A percentile compares a stretch with the other conserved stretches of the same genome.
Evolutionary conservation across 1,140 invertebrate species (phyloP).

Genomic region (Chelonus insularis): DNA sequence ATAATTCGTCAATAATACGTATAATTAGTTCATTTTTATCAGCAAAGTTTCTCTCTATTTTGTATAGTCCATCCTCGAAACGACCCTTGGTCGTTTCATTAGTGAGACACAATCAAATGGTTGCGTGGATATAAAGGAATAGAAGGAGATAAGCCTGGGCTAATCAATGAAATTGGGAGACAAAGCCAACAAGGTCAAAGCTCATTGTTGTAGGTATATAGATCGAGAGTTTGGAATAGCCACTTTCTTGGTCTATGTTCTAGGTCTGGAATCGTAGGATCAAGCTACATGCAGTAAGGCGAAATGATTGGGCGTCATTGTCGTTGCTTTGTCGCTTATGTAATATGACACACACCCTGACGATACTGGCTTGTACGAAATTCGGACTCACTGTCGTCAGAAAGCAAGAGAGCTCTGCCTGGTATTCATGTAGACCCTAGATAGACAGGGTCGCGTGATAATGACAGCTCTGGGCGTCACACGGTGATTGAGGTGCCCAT

Average conservation of each 20-base stretch:
- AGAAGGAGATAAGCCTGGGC: constrained; percentile 16
- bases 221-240: constrained; percentile 35
- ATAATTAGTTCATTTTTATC: neutral
- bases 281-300: constrained; percentile 10
- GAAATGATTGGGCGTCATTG: constrained; percentile 29
- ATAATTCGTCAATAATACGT: neutral
- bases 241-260: neutral
- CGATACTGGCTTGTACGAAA: neutral
- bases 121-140: constrained; percentile 24
- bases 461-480: constrained; percentile 55
- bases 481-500: constrained; percentile 53
- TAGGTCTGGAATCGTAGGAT: too few species aligned
- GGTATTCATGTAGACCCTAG: constrained; percentile 36
- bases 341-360: neutral
- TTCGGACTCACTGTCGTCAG: neutral
- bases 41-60: constrained; percentile 29
- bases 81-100: constrained; percentile 51
- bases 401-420: constrained; percentile 26
- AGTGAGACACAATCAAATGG: constrained; percentile 50
- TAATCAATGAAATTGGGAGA: constrained; percentile 60
- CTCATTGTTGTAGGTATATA: constrained; percentile 40
- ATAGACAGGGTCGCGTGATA: constrained; percentile 56
- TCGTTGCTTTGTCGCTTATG: neutral
- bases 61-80: constrained; percentile 44
- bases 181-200: constrained; percentile 52